Evolutionary conservation across 2,113 vertebrate species (phyloP), one percentile per base, ranked within the genome.

Genomic region (Hipposideros armiger): DNA sequence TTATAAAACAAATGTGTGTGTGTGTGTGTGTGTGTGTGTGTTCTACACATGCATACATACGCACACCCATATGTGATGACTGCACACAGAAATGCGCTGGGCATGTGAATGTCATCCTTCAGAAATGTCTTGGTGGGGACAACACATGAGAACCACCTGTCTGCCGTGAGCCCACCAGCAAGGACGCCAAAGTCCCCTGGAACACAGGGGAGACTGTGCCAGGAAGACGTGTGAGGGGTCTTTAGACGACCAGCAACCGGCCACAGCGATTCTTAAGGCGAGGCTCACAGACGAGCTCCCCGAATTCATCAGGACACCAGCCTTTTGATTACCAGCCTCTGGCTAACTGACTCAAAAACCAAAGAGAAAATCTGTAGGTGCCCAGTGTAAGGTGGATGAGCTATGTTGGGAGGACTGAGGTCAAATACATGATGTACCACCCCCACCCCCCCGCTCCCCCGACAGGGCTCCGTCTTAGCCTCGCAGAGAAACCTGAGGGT

Each of bases 321-420:
- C 7, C 64, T 74, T 94, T 47, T 66, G 83, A 94, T 66, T 54
- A 90, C 66, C 47, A 87, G 70, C 30, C 54, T 73, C 81, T 50
- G n/a, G 52, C 19, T 72, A 93, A 50, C 0, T 76, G 42, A 60
- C 40, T 93, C 89, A 83, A 78, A 87, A 95, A 87, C 28, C 36
- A 88, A 52, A 73, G 7, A 82, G 40, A 67, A 69, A 26, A 87
- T 13, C 54, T 14, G 11, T 7, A 20, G 22, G 11, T 66, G 32
- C 24, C 47, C 54, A 72, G 30, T 14, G 1, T 36, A 30, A 95
- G 70, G 52, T 5, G 4, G 62, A 52, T 42, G 87, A 91, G 36
- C 40, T 40, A 69, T 91, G 64, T 26, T 3, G 76, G 56, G 89
- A 93, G 66, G 58, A 52, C n/a, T 56, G 69, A 80, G 85, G 36